Base-by-base conservation (phyloP, 2,797 vertebrate species). In the Melanotaenia maccullochi region DNA sequence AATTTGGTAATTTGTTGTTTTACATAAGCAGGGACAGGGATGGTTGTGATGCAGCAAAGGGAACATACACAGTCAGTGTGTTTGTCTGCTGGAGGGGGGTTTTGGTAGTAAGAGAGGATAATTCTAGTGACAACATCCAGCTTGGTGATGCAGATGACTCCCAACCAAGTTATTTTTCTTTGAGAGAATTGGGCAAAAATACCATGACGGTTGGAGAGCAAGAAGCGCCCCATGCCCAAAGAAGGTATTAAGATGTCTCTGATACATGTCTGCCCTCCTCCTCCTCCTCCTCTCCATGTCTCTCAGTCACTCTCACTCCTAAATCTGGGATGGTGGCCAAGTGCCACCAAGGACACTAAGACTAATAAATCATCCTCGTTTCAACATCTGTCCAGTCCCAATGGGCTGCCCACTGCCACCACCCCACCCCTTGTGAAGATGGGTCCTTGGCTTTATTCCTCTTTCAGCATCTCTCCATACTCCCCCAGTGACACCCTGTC, bases 301-400 rank as follows among this genome's bases (percentile, higher is more conserved):
- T 87, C 90, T 90, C 89, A 87, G 91, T 82, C 59, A 77, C 70
- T 78, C 89, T 87, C 84, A 74, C 75, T 89, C 73, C 85, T 82
- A 89, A 92, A 86, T 96, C 96, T 97, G 96, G 96, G 97, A 96
- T 94, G 94, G 93, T 93, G 87, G 96, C 96, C 96, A 97, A 96
- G 93, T 95, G 96, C 96, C 97, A 97, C 94, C 68, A 86, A 96
- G 95, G 96, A 97, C 95, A 95, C 94, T 78, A 83, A 86, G 91
- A 95, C 94, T 95, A 94, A 96, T 97, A 97, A 97, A 98, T 98
- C 96, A 97, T 96, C 94, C 94, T 95, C 88, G 79, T 95, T 93
- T 95, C 96, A 95, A 95, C 96, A 97, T 97, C 95, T 96, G 96
- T 96, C 94, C 93, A 89, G 87, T 93, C 94, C 88, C 87, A 91